Base-by-base conservation (phyloP, 64 coral and sea anemone genomes). In the Actinia tenebrosa region DNA sequence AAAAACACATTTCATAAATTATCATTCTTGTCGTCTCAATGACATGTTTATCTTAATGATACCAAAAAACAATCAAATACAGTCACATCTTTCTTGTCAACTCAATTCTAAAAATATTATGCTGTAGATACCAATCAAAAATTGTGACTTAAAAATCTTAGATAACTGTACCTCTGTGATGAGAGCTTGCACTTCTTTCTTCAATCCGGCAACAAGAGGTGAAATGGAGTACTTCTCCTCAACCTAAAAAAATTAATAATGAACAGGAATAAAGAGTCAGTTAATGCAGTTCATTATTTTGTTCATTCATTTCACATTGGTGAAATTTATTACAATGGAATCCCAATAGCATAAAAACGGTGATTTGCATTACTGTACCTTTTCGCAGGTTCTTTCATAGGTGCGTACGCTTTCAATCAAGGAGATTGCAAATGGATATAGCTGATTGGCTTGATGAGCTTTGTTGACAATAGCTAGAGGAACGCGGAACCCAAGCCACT, bases 401-500 rank as follows among this genome's bases (percentile, higher is more conserved):
- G 96, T 98, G 8, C 93, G 90, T 43, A 98, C 96, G 86, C 96
- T 98, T 86, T 98, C 96, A 87, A 98, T 98, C 58, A 98, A 85
- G 19, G 96, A 98, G 81, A 98, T 98, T 55, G 96, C 96, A 95
- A 98, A 98, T 17, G 96, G 96, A 58, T 98, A 98, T 25, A 98
- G 93, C 82, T 98, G 96, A 64, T 95, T 98, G 4, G 96, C 96
- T 92, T 98, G 96, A 86, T 98, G 96, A 14, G 96, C 96, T 58
- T 98, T 98, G 96, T 98, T 98, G 14, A 98, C 96, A 86, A 98
- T 98, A 16, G 96, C 96, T 27, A 98, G 45, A 79, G 96, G 96
- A 79, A 98, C 96, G 62, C 96, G 89, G 81, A 98, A 98, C 47
- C 93, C 93, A 20, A 98, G 86, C 96, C 96, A 98, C 58, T 98